These are phyloP conservation scores for Neoitamus cyanurus DNA, from an alignment of 2,888 invertebrate genomes.

Conservation along the genomic window DNA sequence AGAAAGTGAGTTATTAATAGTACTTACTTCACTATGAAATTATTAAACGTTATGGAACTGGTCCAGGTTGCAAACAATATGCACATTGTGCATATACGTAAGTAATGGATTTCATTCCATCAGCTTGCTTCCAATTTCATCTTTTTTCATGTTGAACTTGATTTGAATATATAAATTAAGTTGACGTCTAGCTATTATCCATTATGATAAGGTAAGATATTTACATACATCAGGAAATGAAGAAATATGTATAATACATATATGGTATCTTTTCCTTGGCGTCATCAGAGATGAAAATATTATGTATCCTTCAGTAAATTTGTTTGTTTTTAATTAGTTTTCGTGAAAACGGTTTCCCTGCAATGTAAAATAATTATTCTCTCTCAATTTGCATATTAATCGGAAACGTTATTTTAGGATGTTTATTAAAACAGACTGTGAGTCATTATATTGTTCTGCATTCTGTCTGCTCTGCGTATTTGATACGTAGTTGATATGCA, in stretches of 20 bases:
- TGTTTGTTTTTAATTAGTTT: background rate
- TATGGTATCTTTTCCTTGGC: background rate
- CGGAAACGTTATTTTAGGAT: background rate
- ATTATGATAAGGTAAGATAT: background rate
- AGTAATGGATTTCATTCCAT: no score
- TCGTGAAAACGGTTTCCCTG: background rate
- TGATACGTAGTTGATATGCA: no score
- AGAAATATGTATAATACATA: background rate
- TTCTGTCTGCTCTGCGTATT: no score
- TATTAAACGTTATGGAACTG: no score
- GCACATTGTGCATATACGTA: no score
- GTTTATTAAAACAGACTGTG: background rate
- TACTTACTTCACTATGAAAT: no score
- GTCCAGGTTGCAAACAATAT: no score
- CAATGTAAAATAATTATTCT: background rate
- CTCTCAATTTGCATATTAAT: no score
- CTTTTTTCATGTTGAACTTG: no score
- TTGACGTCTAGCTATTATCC: background rate
- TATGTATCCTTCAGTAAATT: background rate
- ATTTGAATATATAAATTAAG: background rate
- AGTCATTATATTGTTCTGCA: background rate
- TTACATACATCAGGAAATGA: background rate
- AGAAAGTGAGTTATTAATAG: no score
- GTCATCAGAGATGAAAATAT: background rate
- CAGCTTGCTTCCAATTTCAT: no score